Base-by-base conservation (phyloP, 2,797 vertebrate genomes). In the Pelobates cultripes region DNA sequence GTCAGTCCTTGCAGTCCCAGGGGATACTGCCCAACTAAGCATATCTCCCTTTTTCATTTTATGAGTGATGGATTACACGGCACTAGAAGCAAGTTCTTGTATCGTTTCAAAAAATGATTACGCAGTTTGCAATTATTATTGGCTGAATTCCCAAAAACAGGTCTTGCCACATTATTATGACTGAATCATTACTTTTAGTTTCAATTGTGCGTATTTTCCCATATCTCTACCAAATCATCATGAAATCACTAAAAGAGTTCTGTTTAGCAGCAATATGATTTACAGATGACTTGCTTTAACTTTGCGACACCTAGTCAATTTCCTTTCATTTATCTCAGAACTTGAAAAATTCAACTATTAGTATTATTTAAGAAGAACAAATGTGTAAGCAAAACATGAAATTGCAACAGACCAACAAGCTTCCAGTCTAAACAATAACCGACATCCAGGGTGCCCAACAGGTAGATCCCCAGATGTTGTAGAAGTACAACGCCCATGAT, bases 101-200 rank as follows among this genome's bases (percentile, higher is more conserved):
- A 28, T 68, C 43, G 75, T 70, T 64, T 70, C 42, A 40, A n/a
- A 51, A 70, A 47, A 76, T 43, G 44, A 72, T 71, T 60, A 71
- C 47, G 40, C 14, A 55, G 40, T 68, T 42, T 3, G 28, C 7
- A 73, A 14, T 47, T 13, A 55, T 7, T 57, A 14, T 44, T 43
- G 28, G 64, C 12, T 53, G 13, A 10, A 2, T 72, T 82, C 68
- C 68, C 80, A 13, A 41, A 77, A 79, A n/a, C 40, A 64, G 12
- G n/a, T 4, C 43, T 75, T 45, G 57, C 57, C 41, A n/a, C 13
- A 74, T 63, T 53, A 15, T 60, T 40, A 45, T 57, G 15, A 73
- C 13, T 57, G 53, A 73, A 42, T 57, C 14, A 57, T 73, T 41
- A 4, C n/a, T 40, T 64, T 28, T 64, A 64, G 61, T 64, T 64